A percentile compares a stretch with the other conserved stretches of the same genome.
Conservation (phyloP, 2,797 vertebrate species). For the Rhynchonycteris naso region DNA sequence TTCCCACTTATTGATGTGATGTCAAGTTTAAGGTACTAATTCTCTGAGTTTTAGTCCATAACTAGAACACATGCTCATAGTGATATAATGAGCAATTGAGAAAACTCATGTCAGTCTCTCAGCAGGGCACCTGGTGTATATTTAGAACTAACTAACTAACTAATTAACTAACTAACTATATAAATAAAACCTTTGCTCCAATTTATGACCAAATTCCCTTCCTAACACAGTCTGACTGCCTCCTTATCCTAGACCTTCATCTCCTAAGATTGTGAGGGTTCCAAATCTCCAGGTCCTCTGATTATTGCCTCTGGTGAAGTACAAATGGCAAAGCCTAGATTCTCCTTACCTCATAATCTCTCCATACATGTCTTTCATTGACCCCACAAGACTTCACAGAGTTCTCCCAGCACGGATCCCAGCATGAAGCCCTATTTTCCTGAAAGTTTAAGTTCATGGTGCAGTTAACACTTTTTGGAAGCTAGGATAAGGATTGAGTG, state of each 20-base stretch:
- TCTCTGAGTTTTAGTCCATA: background rate
- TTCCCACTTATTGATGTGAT: background rate
- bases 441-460: background rate
- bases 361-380: background rate
- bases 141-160: background rate
- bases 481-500: background rate
- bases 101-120: background rate
- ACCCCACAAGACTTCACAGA: background rate
- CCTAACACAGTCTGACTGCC: background rate
- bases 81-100: background rate
- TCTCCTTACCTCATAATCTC: background rate
- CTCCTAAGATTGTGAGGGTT: background rate
- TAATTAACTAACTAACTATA: too few species aligned
- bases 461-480: background rate
- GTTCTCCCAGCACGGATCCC: background rate
- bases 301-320: background rate
- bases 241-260: background rate
- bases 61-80: background rate
- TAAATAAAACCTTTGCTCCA: background rate
- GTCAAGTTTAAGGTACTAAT: background rate
- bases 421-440: background rate
- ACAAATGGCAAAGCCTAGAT: background rate
- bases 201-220: background rate
- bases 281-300: background rate
- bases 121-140: background rate